Percentiles rank a stretch among this genome's conserved stretches.
These are phyloP conservation scores for Lapara coniferarum DNA, from an alignment of 2,888 invertebrate genomes.

Conservation along the genomic window DNA sequence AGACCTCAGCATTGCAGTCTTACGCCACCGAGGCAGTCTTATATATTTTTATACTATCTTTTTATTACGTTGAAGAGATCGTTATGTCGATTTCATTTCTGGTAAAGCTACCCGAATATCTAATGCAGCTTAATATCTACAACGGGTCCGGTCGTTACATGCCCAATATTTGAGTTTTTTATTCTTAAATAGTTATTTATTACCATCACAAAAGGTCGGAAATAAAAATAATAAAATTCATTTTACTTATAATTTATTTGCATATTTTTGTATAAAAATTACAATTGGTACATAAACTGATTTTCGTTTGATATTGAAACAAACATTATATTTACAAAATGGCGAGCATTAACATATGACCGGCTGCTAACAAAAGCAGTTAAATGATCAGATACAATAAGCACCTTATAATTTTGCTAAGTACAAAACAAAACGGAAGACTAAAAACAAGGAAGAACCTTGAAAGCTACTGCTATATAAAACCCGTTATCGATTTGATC, in stretches of 20 bases:
- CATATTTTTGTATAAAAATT: conserved; percentile 82
- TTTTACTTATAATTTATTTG: conserved; percentile 66
- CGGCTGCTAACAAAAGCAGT: conserved; percentile 49
- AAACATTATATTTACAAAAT: conserved; percentile 71
- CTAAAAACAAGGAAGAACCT: conserved; percentile 66
- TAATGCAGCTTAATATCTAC: too few species aligned
- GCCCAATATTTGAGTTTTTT: too few species aligned
- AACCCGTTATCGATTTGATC: conserved; percentile 67
- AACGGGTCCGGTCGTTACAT: too few species aligned
- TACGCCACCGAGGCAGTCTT: too few species aligned
- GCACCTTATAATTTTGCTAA: conserved; percentile 71
- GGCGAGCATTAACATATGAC: conserved; percentile 66
- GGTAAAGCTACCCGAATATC: too few species aligned
- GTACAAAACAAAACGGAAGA: conserved; percentile 78
- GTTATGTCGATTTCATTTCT: too few species aligned
- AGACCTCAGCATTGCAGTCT: too few species aligned
- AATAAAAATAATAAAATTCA: neutral
- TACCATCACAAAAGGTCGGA: too few species aligned
- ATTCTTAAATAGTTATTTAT: too few species aligned
- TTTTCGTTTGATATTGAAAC: conserved; percentile 65
- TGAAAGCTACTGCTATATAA: conserved; percentile 62
- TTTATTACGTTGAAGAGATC: too few species aligned
- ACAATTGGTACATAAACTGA: conserved; percentile 76
- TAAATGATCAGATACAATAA: conserved; percentile 56
- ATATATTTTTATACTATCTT: too few species aligned